Evolutionary conservation across 1,140 invertebrate species (phyloP).

Genomic region (Drosophila triauraria): DNA sequence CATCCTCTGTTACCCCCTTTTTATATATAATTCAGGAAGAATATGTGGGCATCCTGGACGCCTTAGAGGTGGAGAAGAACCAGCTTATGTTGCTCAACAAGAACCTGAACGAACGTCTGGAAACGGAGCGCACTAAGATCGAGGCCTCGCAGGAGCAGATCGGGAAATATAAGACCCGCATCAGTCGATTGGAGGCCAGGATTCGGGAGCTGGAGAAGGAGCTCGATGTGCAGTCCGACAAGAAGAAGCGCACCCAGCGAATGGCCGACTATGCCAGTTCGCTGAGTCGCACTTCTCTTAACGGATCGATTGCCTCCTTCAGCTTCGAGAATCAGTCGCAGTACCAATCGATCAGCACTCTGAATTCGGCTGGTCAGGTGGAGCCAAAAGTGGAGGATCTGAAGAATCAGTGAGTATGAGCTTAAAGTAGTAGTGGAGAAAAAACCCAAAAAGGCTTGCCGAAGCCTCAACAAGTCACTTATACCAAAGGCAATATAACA

Average conservation of each 20-base stretch:
- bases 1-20: background rate
- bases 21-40: conserved; percentile 52
- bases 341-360: conserved; percentile 30
- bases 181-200: conserved; percentile 70
- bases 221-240: conserved; percentile 69
- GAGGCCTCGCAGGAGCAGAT: conserved; percentile 54
- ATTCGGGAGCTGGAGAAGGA: conserved; percentile 77
- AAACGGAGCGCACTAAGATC: conserved; percentile 85
- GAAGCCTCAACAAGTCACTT: too few species aligned
- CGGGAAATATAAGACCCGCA: conserved; percentile 68
- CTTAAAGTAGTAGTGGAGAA: background rate
- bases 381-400: conserved; percentile 61
- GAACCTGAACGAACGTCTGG: conserved; percentile 85
- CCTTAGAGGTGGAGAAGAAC: conserved; percentile 86
- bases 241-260: conserved; percentile 77
- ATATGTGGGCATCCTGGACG: conserved; percentile 82
- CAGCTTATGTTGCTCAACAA: conserved; percentile 86
- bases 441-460: too few species aligned
- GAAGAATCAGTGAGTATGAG: conserved; percentile 62
- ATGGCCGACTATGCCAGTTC: conserved; percentile 71
- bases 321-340: conserved; percentile 73
- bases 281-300: conserved; percentile 60
- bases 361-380: conserved; percentile 17
- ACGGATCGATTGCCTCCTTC: conserved; percentile 70
- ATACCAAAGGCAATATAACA: too few species aligned